Evolutionary conservation across 2,888 invertebrate species (phyloP), one percentile per base, ranked within the genome.

Genomic region (Cheilosia soror): DNA sequence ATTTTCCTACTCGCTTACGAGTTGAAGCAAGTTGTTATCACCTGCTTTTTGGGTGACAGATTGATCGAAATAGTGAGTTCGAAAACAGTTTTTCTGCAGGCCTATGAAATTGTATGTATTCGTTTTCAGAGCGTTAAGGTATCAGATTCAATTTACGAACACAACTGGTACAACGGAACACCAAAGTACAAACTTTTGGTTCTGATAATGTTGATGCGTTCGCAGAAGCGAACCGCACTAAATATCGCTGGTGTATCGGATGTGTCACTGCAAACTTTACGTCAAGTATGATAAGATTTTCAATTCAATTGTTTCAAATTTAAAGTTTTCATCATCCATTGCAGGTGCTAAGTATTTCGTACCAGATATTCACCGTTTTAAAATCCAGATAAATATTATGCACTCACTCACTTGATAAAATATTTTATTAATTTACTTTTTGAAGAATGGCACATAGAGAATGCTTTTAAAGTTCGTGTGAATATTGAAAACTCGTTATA

Each of bases 11-110:
- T 88, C 1, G 1, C 51, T 9, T 88, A 87, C 25, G 88, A 88
- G 65, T 57, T 88, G 55, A 88, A 88, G 15, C 87, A 88, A 51
- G 87, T 88, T 7, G 44, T 83, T 13, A 87, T 88, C 6, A 87
- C 77, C 5, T 88, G 88, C 15, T 83, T 83, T 40, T 79, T 87
- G 66, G 85, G 87, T n/a, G 79, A 88, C 27, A 84, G 73, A 44
- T 51, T 88, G 5, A 87, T 83, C 4, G 77, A 83, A 2, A 78
- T 44, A 25, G 88, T 88, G 42, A 60, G 81, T 72, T 57, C 6
- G n/a, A 9, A 9, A 37, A 9, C 33, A 5, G 15, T 31, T 6
- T 20, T 6, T 20, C 7, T 27, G 4, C 5, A 2, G 1, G 25
- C 0, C 5, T 11, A 13, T 29, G 4, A 4, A 25, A 51, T 13